Percentiles rank a stretch among this genome's conserved stretches.
Conservation (phyloP, 2,888 invertebrate genomes). For the Cephus pulcher region DNA sequence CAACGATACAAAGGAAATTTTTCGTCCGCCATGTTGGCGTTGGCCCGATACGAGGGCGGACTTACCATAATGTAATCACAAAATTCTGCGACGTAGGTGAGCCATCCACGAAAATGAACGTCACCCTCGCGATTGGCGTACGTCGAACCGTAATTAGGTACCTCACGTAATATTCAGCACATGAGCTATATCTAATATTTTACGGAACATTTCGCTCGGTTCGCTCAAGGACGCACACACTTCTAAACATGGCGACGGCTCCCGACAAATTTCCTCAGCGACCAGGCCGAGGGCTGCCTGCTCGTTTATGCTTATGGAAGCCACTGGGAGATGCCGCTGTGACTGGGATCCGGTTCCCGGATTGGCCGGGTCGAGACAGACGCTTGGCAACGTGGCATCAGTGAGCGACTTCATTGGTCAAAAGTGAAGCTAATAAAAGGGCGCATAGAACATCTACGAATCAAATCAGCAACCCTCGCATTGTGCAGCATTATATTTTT, state of each 20-base stretch:
- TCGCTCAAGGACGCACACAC: slow-evolving; percentile 63
- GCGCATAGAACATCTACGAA: slow-evolving; percentile 36
- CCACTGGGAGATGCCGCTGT: slow-evolving; percentile 52
- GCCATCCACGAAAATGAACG: slow-evolving; percentile 71
- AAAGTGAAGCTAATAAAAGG: slow-evolving; percentile 2
- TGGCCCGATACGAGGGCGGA: slow-evolving; percentile 65
- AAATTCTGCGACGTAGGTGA: slow-evolving; percentile 70
- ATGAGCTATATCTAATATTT: slow-evolving; percentile 68
- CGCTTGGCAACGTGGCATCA: slow-evolving; percentile 68
- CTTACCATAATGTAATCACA: slow-evolving; percentile 78
- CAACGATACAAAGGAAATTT: slow-evolving; percentile 56
- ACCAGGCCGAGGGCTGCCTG: slow-evolving; percentile 35
- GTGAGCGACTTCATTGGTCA: slow-evolving; percentile 52
- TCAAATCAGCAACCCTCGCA: slow-evolving; percentile 48
- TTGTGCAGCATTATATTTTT: background rate
- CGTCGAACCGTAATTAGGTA: slow-evolving; percentile 68
- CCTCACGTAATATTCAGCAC: slow-evolving; percentile 69
- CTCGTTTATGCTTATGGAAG: slow-evolving; percentile 34
- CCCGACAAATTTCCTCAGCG: slow-evolving; percentile 57
- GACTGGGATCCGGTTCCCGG: slow-evolving; percentile 51
- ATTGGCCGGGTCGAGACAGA: slow-evolving; percentile 53
- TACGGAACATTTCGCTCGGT: slow-evolving; percentile 65
- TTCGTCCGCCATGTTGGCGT: slow-evolving; percentile 69
- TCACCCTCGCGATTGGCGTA: slow-evolving; percentile 64
- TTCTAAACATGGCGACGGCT: slow-evolving; percentile 70